phyloP scores from a whole-genome alignment of 2,113 vertebrate species.

The Bucco capensis region DNA sequence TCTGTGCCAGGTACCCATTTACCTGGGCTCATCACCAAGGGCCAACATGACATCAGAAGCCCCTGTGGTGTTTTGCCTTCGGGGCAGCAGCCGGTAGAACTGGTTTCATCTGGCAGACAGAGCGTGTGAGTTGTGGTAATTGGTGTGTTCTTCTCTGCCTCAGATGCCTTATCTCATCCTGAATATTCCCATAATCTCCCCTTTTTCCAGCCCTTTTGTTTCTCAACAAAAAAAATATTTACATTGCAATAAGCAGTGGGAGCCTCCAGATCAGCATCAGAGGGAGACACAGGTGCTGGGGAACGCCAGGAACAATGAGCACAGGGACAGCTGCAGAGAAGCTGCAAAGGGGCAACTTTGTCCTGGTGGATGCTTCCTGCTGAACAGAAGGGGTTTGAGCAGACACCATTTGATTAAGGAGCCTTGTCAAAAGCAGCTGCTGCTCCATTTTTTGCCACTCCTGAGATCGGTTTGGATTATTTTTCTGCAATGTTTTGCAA shows the following conservation, averaged over 20 bases:
- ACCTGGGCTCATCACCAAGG: conserved; percentile 55
- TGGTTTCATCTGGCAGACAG: conserved; percentile 66
- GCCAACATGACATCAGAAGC: conserved; percentile 65
- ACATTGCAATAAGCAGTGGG: conserved; percentile 49
- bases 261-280: background rate
- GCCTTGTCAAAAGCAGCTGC: background rate
- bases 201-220: conserved; percentile 28
- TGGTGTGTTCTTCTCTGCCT: conserved; percentile 43
- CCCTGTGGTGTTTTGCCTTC: conserved; percentile 63
- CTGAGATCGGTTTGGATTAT: background rate
- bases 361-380: background rate
- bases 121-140: conserved; percentile 48
- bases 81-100: conserved; percentile 68
- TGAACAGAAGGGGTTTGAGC: background rate
- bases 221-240: conserved; percentile 59
- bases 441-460: background rate
- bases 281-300: background rate
- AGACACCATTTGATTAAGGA: background rate
- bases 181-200: conserved; percentile 45
- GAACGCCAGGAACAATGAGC: background rate
- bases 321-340: background rate
- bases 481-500: background rate
- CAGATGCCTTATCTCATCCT: conserved; percentile 56
- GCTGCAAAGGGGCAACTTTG: background rate
- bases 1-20: conserved; percentile 56